Base-by-base conservation (phyloP, 2,888 invertebrate genomes). In the Oscheius sp. region DNA sequence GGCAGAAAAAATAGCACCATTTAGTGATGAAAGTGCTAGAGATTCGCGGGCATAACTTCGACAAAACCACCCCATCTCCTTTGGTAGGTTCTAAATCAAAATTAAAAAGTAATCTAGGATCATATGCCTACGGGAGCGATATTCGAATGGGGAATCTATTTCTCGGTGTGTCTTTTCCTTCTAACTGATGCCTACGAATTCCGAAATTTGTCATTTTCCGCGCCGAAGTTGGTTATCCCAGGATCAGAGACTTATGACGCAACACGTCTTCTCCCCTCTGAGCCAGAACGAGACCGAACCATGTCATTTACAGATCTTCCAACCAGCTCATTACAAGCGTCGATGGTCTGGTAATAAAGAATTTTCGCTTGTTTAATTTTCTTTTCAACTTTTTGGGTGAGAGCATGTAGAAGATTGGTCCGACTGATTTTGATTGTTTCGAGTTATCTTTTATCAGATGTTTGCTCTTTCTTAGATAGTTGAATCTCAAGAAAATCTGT, bases 101-200 rank as follows among this genome's bases (percentile, higher is more conserved):
- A 15, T n/a, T n/a, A n/a, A n/a, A n/a, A n/a, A n/a, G n/a, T n/a
- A 4, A 20, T 64, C 17, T 31, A 68, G 68, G 68, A 61, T 27
- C n/a, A 17, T 17, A 31, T 33, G 4, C 46, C 34, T 2, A 58
- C 37, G 4, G 68, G 68, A 58, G 68, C 68, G 2, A 33, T 61
- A 12, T 58, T 61, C 31, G 68, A 68, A 23, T 68, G 68, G 68
- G 68, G 48, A 20, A 34, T 68, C 39, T 68, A 68, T 27, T 68
- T 68, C 37, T 46, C 68, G 20, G 50, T 61, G 8, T 58, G 48
- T 39, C 61, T 68, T 1, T 68, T 68, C 17, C 52, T 68, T 1
- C 33, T 68, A n/a, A 68, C 68, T 23, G 68, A 68, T 61, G 68
- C 68, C 29, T 61, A 68, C 37, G 68, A 68, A 20, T 68, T 68